Evolutionary conservation across 2,888 invertebrate species (phyloP).

Genomic region (Julus scandinavius): DNA sequence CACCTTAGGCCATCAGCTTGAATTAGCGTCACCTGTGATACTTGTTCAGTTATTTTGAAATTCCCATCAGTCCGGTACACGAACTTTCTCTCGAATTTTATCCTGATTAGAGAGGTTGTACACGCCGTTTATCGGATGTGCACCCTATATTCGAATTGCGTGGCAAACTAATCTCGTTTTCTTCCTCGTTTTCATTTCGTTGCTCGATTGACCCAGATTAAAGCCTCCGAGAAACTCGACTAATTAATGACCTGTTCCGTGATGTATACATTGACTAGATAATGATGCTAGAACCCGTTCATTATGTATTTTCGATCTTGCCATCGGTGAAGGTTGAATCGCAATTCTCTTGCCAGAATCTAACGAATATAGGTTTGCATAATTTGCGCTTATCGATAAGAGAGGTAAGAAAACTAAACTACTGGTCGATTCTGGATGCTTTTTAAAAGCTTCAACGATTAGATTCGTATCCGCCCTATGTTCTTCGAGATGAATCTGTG

Average conservation of each 20-base stretch:
- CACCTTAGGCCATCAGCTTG: no score
- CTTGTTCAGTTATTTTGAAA: neutral
- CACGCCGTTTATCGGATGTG: neutral
- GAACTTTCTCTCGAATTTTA: no score
- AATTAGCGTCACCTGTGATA: no score
- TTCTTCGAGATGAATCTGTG: no score
- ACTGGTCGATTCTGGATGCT: neutral
- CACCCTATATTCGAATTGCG: neutral
- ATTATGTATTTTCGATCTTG: slow-evolving; percentile 24
- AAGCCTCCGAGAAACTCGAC: neutral
- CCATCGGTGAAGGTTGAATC: slow-evolving; percentile 29
- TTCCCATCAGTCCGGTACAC: neutral
- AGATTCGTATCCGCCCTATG: no score
- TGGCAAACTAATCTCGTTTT: neutral
- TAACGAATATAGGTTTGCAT: neutral
- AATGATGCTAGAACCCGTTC: neutral
- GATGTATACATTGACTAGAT: neutral
- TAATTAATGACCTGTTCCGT: slow-evolving; percentile 23
- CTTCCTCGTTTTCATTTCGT: neutral
- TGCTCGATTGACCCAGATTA: slow-evolving; percentile 31
- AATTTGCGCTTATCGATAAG: neutral
- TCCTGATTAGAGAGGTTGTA: no score
- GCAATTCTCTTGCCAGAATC: neutral
- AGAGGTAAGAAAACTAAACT: neutral
- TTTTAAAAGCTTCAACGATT: neutral